A percentile compares a stretch with the other conserved stretches of the same genome.
phyloP scores from a whole-genome alignment of 2,888 invertebrate genomes.

The Drosophila neutralis region DNA sequence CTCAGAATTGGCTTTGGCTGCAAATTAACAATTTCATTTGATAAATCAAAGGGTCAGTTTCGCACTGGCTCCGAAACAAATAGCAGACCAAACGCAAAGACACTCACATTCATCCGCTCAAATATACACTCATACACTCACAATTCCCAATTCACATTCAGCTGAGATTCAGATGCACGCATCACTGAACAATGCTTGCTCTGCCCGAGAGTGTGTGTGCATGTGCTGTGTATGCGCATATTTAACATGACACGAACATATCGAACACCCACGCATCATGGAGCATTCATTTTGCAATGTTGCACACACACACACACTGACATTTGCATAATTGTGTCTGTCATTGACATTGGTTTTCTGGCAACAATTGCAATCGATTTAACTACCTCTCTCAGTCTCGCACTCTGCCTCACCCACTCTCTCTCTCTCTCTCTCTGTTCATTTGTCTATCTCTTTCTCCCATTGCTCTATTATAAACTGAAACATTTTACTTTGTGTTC shows the following conservation, averaged over 20 bases:
- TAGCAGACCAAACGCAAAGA: slow-evolving; percentile 30
- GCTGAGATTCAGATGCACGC: slow-evolving; percentile 60
- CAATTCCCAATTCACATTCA: slow-evolving; percentile 25
- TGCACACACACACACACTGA: slow-evolving; percentile 51
- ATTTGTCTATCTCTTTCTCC: not conserved
- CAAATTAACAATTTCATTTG: slow-evolving; percentile 80
- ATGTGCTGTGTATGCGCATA: slow-evolving; percentile 50
- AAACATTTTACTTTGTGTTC: slow-evolving; percentile 77
- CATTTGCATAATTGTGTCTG: slow-evolving; percentile 73
- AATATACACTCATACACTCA: slow-evolving; percentile 10
- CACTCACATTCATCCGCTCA: not conserved
- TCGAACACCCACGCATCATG: slow-evolving; percentile 76
- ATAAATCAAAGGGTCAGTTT: slow-evolving; percentile 73
- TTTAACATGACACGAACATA: slow-evolving; percentile 76
- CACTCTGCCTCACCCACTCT: not conserved
- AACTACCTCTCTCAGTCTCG: not conserved
- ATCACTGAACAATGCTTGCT: slow-evolving; percentile 65
- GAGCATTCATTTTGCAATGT: slow-evolving; percentile 76
- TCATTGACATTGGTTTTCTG: slow-evolving; percentile 68
- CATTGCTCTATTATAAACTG: slow-evolving; percentile 55
- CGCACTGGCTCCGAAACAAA: slow-evolving; percentile 36
- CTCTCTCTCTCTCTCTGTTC: not conserved
- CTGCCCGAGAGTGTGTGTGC: slow-evolving; percentile 4
- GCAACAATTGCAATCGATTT: slow-evolving; percentile 67
- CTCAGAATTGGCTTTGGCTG: slow-evolving; percentile 71